A percentile compares a stretch with the other conserved stretches of the same genome.
Evolutionary conservation across 2,113 vertebrate species (phyloP).

Genomic region (Channa maculata): DNA sequence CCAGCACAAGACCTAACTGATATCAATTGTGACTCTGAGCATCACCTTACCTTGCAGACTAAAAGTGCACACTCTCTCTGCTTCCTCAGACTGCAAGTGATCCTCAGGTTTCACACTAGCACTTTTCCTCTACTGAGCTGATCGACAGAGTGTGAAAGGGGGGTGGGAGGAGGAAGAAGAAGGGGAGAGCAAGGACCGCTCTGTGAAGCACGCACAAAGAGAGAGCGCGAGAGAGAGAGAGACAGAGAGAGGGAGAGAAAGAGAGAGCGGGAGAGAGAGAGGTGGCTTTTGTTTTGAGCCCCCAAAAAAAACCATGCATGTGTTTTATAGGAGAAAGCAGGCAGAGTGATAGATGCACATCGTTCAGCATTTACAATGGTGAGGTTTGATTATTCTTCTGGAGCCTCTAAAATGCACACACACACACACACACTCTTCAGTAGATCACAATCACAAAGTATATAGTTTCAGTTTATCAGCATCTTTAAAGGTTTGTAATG

Average conservation of each 20-base stretch:
- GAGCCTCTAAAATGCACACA: no score
- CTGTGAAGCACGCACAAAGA: constrained; percentile 24
- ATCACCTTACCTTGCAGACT: constrained; percentile 77
- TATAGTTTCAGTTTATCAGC: no score
- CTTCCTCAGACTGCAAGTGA: constrained; percentile 66
- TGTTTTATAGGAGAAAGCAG: constrained; percentile 23
- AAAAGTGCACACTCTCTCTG: constrained; percentile 43
- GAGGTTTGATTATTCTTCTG: no score
- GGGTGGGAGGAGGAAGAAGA: constrained; percentile 30
- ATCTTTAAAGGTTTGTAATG: no score
- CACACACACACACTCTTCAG: no score
- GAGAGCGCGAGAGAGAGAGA: constrained; percentile 13
- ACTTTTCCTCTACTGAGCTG: constrained; percentile 70
- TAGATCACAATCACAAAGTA: no score
- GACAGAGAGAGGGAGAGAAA: constrained; percentile 11
- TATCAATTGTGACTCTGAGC: constrained; percentile 25
- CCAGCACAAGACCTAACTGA: constrained; percentile 6
- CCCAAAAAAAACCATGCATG: not conserved
- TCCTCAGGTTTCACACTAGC: constrained; percentile 78
- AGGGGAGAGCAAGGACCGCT: constrained; percentile 31
- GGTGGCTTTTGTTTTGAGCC: constrained; percentile 25
- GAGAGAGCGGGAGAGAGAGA: constrained; percentile 13
- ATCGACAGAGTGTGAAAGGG: constrained; percentile 70
- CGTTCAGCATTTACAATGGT: constrained; percentile 33
- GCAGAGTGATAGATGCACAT: constrained; percentile 15